These are phyloP conservation scores for Drosophila borborema DNA, from an alignment of 2,888 invertebrate species.

Conservation along the genomic window DNA sequence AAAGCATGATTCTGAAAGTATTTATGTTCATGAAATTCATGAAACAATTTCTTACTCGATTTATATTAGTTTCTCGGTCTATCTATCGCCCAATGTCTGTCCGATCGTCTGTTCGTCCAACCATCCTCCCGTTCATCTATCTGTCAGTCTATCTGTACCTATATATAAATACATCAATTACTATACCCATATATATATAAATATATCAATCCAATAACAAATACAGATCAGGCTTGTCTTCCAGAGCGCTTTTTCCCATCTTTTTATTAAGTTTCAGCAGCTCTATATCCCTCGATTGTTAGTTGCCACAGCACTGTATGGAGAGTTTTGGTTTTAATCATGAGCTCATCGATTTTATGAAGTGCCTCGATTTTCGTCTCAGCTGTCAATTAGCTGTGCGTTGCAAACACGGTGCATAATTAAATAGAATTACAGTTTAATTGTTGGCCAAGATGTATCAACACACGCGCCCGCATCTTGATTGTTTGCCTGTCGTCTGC, in stretches of 20 bases:
- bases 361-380: constrained; percentile 51
- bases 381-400: constrained; percentile 61
- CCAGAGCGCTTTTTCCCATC: not conserved
- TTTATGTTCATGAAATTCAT: no score
- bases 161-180: no score
- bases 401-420: constrained; percentile 60
- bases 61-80: no score
- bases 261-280: not conserved
- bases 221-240: no score
- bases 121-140: not conserved
- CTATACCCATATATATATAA: no score
- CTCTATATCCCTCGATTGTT: not conserved
- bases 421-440: constrained; percentile 74
- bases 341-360: constrained; percentile 64
- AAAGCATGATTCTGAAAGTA: no score
- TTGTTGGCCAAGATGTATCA: constrained; percentile 66
- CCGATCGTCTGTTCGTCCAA: not conserved
- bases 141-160: no score
- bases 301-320: not conserved
- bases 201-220: no score
- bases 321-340: constrained; percentile 43
- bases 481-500: constrained; percentile 34
- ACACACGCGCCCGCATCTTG: constrained; percentile 54
- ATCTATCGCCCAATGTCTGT: no score
- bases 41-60: no score